Evolutionary conservation across 2,113 vertebrate genomes (phyloP).

Genomic region (Uria lomvia): DNA sequence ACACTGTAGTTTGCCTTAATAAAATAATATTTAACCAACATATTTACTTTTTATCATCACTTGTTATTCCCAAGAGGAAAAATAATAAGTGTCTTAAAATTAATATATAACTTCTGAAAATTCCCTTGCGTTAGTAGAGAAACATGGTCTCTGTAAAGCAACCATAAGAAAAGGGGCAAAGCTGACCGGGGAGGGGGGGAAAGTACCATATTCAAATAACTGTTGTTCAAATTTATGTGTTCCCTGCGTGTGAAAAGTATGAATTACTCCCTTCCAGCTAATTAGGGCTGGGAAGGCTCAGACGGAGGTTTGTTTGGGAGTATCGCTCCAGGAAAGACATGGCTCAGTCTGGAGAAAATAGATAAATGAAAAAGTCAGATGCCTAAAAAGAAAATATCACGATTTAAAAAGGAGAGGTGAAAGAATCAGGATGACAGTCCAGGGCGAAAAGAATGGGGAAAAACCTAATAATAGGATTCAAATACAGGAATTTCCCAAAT

Average conservation of each 20-base stretch:
- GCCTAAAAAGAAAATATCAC: neutral
- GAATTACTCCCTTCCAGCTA: neutral
- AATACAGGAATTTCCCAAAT: neutral
- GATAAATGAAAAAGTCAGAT: no score
- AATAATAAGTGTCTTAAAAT: neutral
- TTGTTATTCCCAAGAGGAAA: neutral
- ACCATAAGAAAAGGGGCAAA: neutral
- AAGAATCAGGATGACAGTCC: neutral
- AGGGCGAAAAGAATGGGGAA: neutral
- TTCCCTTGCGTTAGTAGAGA: neutral
- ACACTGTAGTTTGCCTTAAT: neutral
- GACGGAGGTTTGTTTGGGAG: neutral
- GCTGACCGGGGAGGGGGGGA: fast-evolving
- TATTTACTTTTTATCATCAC: neutral
- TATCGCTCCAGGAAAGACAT: neutral
- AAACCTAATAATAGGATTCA: no score
- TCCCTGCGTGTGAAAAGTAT: fast-evolving
- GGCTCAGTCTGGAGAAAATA: neutral
- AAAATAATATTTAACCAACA: neutral
- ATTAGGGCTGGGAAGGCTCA: neutral
- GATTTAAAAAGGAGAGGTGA: neutral
- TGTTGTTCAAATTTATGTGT: neutral
- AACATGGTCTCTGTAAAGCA: neutral
- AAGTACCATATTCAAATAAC: no score
- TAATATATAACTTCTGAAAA: neutral